These are phyloP conservation scores for Sarcophaga rosellei DNA, from an alignment of 2,888 invertebrate species.

Conservation along the genomic window DNA sequence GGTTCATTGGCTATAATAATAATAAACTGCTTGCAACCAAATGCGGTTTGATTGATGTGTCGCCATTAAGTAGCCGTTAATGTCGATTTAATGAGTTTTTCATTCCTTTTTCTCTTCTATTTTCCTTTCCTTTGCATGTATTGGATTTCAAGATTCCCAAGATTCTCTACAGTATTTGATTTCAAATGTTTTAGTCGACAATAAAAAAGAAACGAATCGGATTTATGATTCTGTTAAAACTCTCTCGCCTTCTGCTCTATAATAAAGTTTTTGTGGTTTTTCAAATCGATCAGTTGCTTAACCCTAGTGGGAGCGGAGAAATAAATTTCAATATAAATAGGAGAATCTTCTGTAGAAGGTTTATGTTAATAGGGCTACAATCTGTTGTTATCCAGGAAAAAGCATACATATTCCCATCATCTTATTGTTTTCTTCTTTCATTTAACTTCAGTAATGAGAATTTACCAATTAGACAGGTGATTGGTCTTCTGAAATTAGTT, in stretches of 20 bases:
- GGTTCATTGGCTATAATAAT: constrained; percentile 35
- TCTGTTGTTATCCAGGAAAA: too few relatives aligned
- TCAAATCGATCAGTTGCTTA: constrained; percentile 47
- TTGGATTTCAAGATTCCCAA: constrained; percentile 36
- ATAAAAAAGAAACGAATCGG: not conserved
- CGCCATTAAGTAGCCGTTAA: constrained; percentile 68
- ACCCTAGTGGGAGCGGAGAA: not conserved
- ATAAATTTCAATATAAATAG: constrained; percentile 22
- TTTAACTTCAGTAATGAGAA: too few relatives aligned
- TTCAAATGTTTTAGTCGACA: not conserved
- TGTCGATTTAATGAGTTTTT: constrained; percentile 64
- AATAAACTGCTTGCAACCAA: constrained; percentile 43
- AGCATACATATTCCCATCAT: rapidly evolving
- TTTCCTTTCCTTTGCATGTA: constrained; percentile 25
- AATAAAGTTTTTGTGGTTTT: constrained; percentile 62
- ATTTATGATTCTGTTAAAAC: constrained; percentile 45
- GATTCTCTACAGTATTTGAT: not conserved
- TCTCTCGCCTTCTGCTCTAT: constrained; percentile 19
- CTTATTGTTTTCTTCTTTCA: too few relatives aligned
- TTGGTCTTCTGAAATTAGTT: too few relatives aligned
- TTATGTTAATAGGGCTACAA: too few relatives aligned
- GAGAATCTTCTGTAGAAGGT: too few relatives aligned
- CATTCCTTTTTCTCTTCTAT: not conserved
- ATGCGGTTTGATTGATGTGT: constrained; percentile 69
- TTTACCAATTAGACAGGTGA: too few relatives aligned